Evolutionary conservation across 2,113 vertebrate genomes (phyloP).

Genomic region (Globicephala melas): DNA sequence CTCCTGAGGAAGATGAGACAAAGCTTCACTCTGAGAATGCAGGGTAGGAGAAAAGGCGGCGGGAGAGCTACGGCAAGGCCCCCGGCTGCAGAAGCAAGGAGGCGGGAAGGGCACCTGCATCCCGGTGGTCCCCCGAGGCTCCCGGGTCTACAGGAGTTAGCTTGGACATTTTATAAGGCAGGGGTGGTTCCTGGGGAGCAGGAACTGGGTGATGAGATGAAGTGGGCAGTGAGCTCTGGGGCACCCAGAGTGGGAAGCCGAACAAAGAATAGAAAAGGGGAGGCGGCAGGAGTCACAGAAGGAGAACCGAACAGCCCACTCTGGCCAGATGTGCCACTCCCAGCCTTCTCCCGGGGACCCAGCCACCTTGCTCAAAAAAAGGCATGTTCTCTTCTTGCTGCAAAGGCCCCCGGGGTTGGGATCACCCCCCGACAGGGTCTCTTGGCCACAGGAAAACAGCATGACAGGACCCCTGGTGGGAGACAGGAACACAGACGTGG

Average conservation of each 20-base stretch:
- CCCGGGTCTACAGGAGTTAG: neutral
- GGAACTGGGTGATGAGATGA: neutral
- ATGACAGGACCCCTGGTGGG: constrained; percentile 15
- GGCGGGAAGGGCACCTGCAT: no score
- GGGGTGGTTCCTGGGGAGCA: neutral
- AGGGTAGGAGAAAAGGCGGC: neutral
- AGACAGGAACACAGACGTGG: neutral
- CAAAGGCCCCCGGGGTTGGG: neutral
- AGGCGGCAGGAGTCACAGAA: neutral
- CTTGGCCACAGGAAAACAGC: constrained; percentile 52
- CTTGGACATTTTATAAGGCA: neutral
- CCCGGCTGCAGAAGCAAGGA: neutral
- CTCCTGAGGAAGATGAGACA: neutral
- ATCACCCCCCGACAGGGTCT: neutral
- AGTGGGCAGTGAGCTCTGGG: neutral
- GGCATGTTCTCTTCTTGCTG: neutral
- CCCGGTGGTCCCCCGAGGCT: neutral
- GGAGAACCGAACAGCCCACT: neutral
- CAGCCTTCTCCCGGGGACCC: neutral
- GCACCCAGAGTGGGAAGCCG: neutral
- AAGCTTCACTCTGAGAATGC: neutral
- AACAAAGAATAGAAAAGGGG: neutral
- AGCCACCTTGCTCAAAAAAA: neutral
- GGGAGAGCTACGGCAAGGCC: neutral
- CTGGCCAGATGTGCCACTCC: neutral